A percentile compares a stretch with the other conserved stretches of the same genome.
phyloP scores from a whole-genome alignment of 2,888 invertebrate species.

The Leistus spinibarbis region DNA sequence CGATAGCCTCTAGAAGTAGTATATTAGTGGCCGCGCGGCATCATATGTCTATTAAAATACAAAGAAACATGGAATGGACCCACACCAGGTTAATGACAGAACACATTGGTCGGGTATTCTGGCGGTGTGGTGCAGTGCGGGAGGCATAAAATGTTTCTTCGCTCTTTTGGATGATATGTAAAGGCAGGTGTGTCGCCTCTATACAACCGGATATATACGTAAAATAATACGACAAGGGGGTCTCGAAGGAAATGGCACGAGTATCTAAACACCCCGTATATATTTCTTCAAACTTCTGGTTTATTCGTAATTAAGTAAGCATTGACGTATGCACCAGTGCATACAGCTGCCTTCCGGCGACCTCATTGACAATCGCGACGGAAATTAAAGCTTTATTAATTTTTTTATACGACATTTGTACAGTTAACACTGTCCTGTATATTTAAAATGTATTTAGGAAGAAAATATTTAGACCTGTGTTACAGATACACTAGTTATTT shows the following conservation, averaged over 20 bases:
- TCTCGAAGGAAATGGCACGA: neutral
- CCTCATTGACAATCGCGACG: too few species aligned
- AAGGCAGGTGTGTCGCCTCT: neutral
- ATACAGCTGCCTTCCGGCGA: too few species aligned
- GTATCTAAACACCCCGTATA: neutral
- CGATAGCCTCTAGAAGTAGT: neutral
- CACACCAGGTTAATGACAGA: neutral
- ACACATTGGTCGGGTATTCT: neutral
- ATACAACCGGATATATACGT: neutral
- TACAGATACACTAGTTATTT: too few species aligned
- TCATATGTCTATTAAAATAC: neutral
- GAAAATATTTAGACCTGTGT: too few species aligned
- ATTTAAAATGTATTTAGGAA: too few species aligned
- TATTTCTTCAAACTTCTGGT: neutral
- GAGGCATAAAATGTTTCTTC: neutral
- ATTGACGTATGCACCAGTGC: too few species aligned
- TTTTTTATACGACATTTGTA: too few species aligned
- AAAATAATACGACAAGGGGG: neutral
- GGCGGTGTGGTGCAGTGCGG: too few species aligned
- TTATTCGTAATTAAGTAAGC: too few species aligned
- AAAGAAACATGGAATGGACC: neutral
- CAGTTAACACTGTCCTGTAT: too few species aligned
- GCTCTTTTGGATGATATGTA: neutral
- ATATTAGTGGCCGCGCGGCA: neutral
- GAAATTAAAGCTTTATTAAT: too few species aligned